Percentiles rank a stretch among this genome's conserved stretches.
Evolutionary conservation across 2,888 invertebrate genomes (phyloP).

Genomic region (Meta bourneti): DNA sequence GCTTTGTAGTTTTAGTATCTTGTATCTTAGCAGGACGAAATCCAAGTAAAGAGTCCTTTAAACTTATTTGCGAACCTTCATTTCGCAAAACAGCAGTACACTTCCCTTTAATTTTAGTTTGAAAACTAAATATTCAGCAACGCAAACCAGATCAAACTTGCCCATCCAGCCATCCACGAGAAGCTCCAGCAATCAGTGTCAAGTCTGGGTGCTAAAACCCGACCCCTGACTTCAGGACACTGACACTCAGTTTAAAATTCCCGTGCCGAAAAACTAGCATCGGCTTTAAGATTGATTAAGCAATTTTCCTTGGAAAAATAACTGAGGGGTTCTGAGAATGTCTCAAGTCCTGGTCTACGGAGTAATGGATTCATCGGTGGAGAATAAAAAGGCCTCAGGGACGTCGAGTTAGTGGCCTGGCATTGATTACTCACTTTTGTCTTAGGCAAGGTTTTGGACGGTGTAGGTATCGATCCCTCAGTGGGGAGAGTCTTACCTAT

Average conservation of each 20-base stretch:
- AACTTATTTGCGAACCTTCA: too few species aligned
- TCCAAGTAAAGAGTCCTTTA: too few species aligned
- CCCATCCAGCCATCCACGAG: too few species aligned
- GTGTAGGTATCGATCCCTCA: conserved; percentile 29
- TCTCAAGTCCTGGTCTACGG: conserved; percentile 19
- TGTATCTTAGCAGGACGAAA: too few species aligned
- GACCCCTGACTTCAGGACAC: neutral
- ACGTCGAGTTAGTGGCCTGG: conserved; percentile 47
- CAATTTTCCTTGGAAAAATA: conserved; percentile 3
- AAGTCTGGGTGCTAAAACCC: neutral
- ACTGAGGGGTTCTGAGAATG: conserved; percentile 9
- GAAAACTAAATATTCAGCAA: too few species aligned
- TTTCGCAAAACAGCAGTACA: too few species aligned
- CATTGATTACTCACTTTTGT: conserved; percentile 69
- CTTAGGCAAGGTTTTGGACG: conserved; percentile 36
- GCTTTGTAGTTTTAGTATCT: too few species aligned
- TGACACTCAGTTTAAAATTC: conserved; percentile 4
- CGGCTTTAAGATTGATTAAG: conserved; percentile 18
- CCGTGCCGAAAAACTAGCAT: conserved; percentile 5
- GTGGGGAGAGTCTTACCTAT: conserved; percentile 6
- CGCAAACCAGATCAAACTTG: too few species aligned
- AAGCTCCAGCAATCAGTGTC: too few species aligned
- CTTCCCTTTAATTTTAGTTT: too few species aligned
- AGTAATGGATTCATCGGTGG: conserved; percentile 62
- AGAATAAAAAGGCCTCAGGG: conserved; percentile 60